Percentiles rank a stretch among this genome's conserved stretches.
These are phyloP conservation scores for Chalcis sispes DNA, from an alignment of 2,888 invertebrate genomes.

Conservation along the genomic window DNA sequence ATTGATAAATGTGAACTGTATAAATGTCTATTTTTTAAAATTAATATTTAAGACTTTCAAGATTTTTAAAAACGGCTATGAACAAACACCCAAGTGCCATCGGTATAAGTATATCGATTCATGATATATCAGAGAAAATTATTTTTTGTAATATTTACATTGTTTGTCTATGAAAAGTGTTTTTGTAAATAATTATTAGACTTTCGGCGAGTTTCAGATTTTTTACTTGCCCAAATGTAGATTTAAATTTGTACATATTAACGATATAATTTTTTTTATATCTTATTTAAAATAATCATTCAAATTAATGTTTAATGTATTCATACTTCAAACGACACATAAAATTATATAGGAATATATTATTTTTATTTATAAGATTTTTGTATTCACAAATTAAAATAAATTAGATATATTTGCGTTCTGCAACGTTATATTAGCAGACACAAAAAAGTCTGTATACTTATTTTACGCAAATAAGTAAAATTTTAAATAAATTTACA, in stretches of 20 bases:
- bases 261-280: constrained; percentile 33
- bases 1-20: constrained; percentile 6
- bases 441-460: background rate
- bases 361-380: constrained; percentile 35
- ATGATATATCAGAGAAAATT: constrained; percentile 23
- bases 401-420: constrained; percentile 18
- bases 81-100: constrained; percentile 57
- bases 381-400: constrained; percentile 32
- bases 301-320: constrained; percentile 26
- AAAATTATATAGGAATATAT: background rate
- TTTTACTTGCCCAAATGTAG: constrained; percentile 33
- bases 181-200: constrained; percentile 34
- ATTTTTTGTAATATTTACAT: constrained; percentile 51
- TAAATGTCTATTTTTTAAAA: constrained; percentile 16
- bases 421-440: background rate
- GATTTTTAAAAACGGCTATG: constrained; percentile 32
- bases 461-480: background rate
- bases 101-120: constrained; percentile 47
- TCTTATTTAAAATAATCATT: constrained; percentile 34
- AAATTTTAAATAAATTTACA: background rate
- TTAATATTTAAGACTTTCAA: constrained; percentile 18
- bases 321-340: constrained; percentile 10
- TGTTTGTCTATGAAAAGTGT: constrained; percentile 16
- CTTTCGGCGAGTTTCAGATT: constrained; percentile 23
- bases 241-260: constrained; percentile 51